Base-by-base conservation (phyloP, 2,797 vertebrate genomes). In the Onychomys leucogaster region DNA sequence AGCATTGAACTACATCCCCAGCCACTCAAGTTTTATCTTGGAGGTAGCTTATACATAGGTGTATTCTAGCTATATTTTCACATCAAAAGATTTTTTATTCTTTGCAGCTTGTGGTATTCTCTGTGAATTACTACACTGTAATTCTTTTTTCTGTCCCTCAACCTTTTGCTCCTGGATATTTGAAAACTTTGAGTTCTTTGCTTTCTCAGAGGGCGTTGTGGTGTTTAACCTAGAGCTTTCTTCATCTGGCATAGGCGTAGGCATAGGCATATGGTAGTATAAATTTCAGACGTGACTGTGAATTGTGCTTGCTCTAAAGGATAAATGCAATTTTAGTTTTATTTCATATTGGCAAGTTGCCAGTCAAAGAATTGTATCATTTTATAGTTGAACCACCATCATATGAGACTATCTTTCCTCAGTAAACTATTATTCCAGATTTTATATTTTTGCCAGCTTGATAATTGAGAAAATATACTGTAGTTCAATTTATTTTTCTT, bases 241-340 rank as follows among this genome's bases (percentile, higher is more conserved):
- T 71, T 89, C 19, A 16, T 76, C 92, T 94, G 95, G 46, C 94
- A 91, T 11, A 67, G 86, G 23, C 41, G 91, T 11, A 67, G 86
- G 23, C 41, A 63, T 67, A 90, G 14, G 16, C 94, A 27, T 94
- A 27, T 81, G 49, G 75, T 94, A 89, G 49, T 34, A 41, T 77
- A 57, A 94, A 41, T 87, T 92, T 83, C 37, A 81, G 61, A 87
- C 83, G 63, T 95, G 71, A 75, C 29, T 88, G 63, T 95, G 55
- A 81, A 93, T 96, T 85, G 55, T 94, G 65, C n/a, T 23, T 94
- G 43, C 27, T 25, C 91, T 95, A 92, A 95, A 89, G n/a, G 73
- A n/a, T 73, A 89, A 93, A 89, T 89, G 76, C 63, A 71, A 69
- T 88, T 84, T 41, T 89, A 84, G 85, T 96, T 97, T 90, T 93